These are phyloP conservation scores for Aricia artaxerxes DNA, from an alignment of 2,888 invertebrate species.

Conservation along the genomic window DNA sequence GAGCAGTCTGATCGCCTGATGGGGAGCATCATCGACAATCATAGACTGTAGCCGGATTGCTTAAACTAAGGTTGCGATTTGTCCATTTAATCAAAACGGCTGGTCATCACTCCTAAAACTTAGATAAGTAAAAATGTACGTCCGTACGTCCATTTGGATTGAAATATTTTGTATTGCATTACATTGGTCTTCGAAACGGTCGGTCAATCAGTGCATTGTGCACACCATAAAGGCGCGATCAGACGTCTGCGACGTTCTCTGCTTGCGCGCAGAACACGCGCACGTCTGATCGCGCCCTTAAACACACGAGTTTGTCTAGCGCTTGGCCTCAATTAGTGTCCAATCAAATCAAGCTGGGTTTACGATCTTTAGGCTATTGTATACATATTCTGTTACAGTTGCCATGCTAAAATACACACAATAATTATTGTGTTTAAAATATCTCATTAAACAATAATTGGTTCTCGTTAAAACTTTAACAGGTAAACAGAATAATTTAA, in stretches of 20 bases:
- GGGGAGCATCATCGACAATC: not conserved
- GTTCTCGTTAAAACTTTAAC: constrained; percentile 11
- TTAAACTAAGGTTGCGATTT: not conserved
- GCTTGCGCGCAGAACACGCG: no score
- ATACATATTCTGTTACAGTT: not conserved
- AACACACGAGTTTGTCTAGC: no score
- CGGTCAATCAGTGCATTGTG: no score
- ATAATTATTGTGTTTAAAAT: not conserved
- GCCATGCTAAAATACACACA: not conserved
- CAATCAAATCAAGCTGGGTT: not conserved
- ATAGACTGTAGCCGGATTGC: not conserved
- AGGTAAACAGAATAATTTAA: constrained; percentile 16
- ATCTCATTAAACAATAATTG: not conserved
- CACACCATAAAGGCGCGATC: no score
- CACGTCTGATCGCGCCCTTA: no score
- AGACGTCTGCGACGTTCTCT: no score
- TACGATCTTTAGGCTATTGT: not conserved
- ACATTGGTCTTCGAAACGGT: not conserved
- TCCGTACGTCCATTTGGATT: not conserved
- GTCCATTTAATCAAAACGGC: not conserved
- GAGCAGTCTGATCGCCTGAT: not conserved
- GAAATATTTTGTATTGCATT: no score
- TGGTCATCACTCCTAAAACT: not conserved
- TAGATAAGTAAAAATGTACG: not conserved
- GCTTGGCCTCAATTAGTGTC: not conserved